Percentiles rank a stretch among this genome's conserved stretches.
phyloP scores from a whole-genome alignment of 2,113 vertebrate genomes.

The Limnothrissa miodon region DNA sequence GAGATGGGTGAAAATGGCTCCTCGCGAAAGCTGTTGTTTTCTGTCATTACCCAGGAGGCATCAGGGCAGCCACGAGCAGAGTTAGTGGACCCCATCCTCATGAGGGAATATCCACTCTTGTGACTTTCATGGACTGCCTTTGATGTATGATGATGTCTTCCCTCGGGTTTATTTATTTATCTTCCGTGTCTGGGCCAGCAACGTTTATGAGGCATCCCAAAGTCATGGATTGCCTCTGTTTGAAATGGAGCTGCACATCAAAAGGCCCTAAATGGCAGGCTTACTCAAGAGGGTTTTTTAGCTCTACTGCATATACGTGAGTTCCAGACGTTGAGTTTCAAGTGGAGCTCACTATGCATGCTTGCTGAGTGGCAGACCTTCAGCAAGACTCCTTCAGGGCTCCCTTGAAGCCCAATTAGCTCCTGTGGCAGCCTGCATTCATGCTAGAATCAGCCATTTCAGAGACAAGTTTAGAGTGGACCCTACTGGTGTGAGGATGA shows the following conservation, averaged over 20 bases:
- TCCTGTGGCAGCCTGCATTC: neutral
- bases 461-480: neutral
- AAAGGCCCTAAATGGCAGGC: neutral
- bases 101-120: neutral
- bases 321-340: neutral
- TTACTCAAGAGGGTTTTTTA: neutral
- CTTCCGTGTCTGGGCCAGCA: neutral
- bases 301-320: neutral
- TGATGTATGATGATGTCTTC: neutral
- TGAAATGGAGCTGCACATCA: constrained; percentile 13
- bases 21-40: neutral
- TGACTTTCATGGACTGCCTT: neutral
- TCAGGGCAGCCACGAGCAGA: neutral
- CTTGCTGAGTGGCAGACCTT: neutral
- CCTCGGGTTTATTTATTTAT: neutral
- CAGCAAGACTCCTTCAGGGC: neutral
- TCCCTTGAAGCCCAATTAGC: neutral
- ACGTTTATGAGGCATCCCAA: neutral
- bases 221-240: neutral
- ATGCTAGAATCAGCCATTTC: neutral
- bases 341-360: neutral
- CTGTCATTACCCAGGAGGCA: neutral
- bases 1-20: neutral
- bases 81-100: neutral
- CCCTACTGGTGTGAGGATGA: neutral